These are phyloP conservation scores for Reticulitermes speratus DNA, from an alignment of 1,140 invertebrate genomes.

Conservation along the genomic window DNA sequence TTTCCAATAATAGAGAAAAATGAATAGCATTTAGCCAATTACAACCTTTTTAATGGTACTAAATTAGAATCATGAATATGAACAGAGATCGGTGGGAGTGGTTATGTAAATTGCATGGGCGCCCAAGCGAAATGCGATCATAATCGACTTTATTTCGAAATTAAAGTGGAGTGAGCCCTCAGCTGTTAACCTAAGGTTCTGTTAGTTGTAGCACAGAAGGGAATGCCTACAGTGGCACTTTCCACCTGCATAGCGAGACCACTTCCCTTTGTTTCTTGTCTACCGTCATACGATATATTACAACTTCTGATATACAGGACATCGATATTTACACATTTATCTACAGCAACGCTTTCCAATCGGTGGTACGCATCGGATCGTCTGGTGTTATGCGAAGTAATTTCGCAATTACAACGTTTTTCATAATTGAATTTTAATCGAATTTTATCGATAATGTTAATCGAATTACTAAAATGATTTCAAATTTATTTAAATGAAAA, in stretches of 20 bases:
- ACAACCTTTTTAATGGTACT: not conserved
- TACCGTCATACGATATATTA: too few species aligned
- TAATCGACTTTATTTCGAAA: constrained; percentile 14
- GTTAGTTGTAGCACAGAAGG: not conserved
- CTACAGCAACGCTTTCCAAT: too few species aligned
- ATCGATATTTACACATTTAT: too few species aligned
- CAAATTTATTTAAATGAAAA: too few species aligned
- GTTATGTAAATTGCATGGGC: not conserved
- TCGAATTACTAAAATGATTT: too few species aligned
- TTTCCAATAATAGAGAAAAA: constrained; percentile 10
- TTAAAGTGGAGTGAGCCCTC: not conserved
- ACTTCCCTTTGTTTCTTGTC: not conserved
- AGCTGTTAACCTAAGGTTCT: constrained; percentile 8
- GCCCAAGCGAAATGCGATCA: not conserved
- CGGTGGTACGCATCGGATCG: too few species aligned
- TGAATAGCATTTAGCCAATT: constrained; percentile 2
- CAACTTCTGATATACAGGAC: too few species aligned
- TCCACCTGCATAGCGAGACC: not conserved
- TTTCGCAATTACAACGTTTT: too few species aligned
- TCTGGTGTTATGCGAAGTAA: too few species aligned
- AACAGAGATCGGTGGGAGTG: not conserved
- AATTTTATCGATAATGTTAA: too few species aligned
- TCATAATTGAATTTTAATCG: too few species aligned
- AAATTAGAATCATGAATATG: not conserved
- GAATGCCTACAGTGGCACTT: not conserved